These are phyloP conservation scores for Catagonus wagneri DNA, from an alignment of 2,113 vertebrate species.

Conservation along the genomic window DNA sequence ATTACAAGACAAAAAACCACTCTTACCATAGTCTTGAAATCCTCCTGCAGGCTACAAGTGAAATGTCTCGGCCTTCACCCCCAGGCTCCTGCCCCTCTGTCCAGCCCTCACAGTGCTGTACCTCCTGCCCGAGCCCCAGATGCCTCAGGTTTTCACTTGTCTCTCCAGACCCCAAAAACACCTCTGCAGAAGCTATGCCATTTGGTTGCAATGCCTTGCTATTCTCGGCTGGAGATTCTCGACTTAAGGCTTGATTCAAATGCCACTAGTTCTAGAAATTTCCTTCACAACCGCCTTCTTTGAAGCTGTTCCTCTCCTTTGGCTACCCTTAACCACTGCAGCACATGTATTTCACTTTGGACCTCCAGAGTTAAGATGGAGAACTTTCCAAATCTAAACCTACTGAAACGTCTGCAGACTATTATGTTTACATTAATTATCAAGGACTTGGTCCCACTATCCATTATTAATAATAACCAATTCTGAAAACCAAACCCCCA, in stretches of 20 bases:
- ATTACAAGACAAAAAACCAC: not conserved
- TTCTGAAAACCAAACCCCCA: slow-evolving; percentile 48
- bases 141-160: not conserved
- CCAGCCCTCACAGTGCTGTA: not conserved
- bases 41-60: not conserved
- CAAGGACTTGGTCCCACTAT: not conserved
- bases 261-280: not conserved
- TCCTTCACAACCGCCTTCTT: not conserved
- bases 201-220: not conserved
- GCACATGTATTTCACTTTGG: not conserved
- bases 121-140: not conserved
- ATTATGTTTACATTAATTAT: not conserved
- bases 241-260: not conserved
- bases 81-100: not conserved
- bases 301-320: slow-evolving; percentile 1
- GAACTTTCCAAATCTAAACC: slow-evolving; percentile 2
- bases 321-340: not conserved
- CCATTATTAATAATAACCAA: slow-evolving; percentile 27
- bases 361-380: not conserved
- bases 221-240: not conserved
- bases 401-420: not conserved
- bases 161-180: not conserved
- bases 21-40: not conserved
- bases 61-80: not conserved
- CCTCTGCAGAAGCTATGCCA: not conserved